These are phyloP conservation scores for Radopholus similis DNA, from an alignment of 1,140 invertebrate species.

Conservation along the genomic window DNA sequence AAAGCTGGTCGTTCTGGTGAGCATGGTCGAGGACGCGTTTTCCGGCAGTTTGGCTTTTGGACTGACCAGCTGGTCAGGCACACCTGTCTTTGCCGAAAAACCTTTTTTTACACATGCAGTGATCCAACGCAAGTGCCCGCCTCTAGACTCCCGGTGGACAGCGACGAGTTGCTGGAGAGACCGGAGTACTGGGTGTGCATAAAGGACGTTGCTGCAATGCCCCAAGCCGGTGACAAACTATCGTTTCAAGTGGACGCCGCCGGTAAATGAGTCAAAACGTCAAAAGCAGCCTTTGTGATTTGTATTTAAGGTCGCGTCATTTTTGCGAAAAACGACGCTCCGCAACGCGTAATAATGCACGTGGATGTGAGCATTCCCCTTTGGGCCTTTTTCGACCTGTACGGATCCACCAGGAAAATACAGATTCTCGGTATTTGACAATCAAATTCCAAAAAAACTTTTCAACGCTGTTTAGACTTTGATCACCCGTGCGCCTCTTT, in stretches of 20 bases:
- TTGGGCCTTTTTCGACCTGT: slow-evolving; percentile 93
- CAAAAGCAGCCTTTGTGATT: not conserved
- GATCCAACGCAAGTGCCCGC: slow-evolving; percentile 17
- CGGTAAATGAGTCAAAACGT: not conserved
- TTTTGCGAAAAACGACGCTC: slow-evolving; percentile 34
- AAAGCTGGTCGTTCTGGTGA: slow-evolving; percentile 30
- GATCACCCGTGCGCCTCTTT: not conserved
- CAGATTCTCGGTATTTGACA: slow-evolving; percentile 25
- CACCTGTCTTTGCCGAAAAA: slow-evolving; percentile 61
- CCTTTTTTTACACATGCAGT: not conserved
- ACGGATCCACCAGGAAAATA: slow-evolving; percentile 84
- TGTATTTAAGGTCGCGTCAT: slow-evolving; percentile 21
- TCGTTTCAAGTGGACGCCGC: slow-evolving; percentile 15
- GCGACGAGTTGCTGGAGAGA: slow-evolving; percentile 83
- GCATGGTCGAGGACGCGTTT: slow-evolving; percentile 69
- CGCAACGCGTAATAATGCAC: slow-evolving; percentile 73
- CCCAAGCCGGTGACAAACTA: slow-evolving; percentile 65
- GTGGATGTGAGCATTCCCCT: slow-evolving; percentile 81
- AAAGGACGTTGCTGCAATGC: slow-evolving; percentile 79
- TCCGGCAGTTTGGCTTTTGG: slow-evolving; percentile 83
- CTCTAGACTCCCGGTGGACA: slow-evolving; percentile 82
- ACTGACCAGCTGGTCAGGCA: slow-evolving; percentile 79
- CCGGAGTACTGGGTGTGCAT: slow-evolving; percentile 78
- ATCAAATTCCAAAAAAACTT: not conserved
- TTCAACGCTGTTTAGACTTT: not conserved